Conservation (phyloP, 2,113 vertebrate species). For the Leucoraja erinaceus region DNA sequence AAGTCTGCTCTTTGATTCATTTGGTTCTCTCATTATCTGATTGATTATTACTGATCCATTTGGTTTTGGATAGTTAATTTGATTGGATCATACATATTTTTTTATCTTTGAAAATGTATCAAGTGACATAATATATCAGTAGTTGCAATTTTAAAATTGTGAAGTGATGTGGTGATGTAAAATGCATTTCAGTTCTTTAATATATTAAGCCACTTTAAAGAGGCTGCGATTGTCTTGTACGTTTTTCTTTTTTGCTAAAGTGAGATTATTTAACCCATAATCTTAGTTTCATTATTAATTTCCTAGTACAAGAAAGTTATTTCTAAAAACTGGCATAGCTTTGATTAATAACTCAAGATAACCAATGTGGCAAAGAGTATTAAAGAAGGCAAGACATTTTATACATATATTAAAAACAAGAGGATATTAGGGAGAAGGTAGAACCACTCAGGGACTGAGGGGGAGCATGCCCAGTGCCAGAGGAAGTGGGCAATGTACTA, state of each 20-base stretch:
- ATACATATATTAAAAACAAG: too few species aligned
- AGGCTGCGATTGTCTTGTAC: background rate
- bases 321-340: background rate
- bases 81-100: conserved; percentile 49
- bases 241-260: background rate
- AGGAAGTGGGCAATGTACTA: too few species aligned
- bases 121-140: background rate
- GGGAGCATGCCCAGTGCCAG: too few species aligned
- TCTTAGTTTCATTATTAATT: background rate
- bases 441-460: too few species aligned
- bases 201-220: background rate
- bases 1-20: conserved; percentile 52
- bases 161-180: background rate
- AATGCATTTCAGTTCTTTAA: background rate
- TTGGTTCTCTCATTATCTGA: conserved; percentile 49
- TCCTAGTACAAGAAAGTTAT: background rate
- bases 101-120: too few species aligned
- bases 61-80: conserved; percentile 52
- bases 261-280: background rate
- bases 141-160: background rate
- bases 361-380: too few species aligned
- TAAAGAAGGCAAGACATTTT: too few species aligned
- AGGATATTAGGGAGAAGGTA: too few species aligned
- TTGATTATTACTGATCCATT: conserved; percentile 61
- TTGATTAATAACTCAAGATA: background rate